Conservation (phyloP, 2,797 vertebrate species). For the Hylomyscus alleni region DNA sequence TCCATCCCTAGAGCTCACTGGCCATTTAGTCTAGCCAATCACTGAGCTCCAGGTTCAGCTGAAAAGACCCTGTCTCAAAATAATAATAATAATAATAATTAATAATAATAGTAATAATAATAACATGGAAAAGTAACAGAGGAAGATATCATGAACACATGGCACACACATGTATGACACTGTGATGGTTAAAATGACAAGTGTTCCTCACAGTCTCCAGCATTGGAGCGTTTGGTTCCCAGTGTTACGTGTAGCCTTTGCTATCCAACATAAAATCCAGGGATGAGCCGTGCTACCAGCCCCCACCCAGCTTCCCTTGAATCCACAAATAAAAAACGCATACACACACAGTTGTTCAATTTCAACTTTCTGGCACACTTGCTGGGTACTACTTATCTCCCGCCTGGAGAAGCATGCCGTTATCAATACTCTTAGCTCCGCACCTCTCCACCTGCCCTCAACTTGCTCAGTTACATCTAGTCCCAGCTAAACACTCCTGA, state of each 20-base stretch:
- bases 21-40: not conserved
- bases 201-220: not conserved
- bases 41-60: not conserved
- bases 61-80: not conserved
- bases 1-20: not conserved
- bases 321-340: not conserved
- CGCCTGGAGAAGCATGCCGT: not conserved
- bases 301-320: not conserved
- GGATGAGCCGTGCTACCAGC: accelerated
- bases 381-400: no score
- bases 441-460: not conserved
- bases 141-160: not conserved
- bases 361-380: not conserved
- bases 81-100: not conserved
- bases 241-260: not conserved
- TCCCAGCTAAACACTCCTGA: not conserved
- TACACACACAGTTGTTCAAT: not conserved
- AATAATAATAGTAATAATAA: not conserved
- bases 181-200: not conserved
- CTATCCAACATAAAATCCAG: not conserved
- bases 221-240: not conserved
- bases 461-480: not conserved
- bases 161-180: not conserved
- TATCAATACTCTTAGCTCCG: not conserved
- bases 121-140: not conserved